phyloP scores from a whole-genome alignment of 2,797 vertebrate species.

The Limnodromus scolopaceus region DNA sequence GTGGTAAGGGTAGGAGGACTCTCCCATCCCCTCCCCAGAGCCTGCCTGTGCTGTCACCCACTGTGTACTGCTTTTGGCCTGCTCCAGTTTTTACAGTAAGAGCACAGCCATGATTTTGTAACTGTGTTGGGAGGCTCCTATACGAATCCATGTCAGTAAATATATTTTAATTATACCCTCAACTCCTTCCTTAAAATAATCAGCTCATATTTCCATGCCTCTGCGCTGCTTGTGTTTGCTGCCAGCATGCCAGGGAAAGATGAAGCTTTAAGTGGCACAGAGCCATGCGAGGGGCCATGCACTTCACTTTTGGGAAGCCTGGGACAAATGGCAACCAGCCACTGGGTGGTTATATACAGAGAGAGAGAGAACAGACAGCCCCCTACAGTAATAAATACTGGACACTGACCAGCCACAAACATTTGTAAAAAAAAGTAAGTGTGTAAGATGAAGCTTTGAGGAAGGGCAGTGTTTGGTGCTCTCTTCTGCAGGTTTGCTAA shows the following conservation, averaged over 20 bases:
- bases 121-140: not conserved
- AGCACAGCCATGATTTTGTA: not conserved
- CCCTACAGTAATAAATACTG: not conserved
- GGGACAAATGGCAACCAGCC: rapidly evolving
- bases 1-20: not conserved
- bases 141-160: not conserved
- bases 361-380: too few species aligned
- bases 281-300: rapidly evolving
- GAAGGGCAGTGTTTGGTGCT: not conserved
- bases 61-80: not conserved
- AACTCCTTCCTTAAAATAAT: not conserved
- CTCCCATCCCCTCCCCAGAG: not conserved
- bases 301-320: not conserved
- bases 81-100: not conserved
- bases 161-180: rapidly evolving
- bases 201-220: rapidly evolving
- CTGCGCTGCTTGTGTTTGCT: not conserved
- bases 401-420: not conserved
- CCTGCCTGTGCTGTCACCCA: not conserved
- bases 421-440: rapidly evolving
- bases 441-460: not conserved
- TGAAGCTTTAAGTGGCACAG: not conserved
- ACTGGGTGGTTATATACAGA: too few species aligned
- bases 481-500: not conserved
- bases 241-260: not conserved